Percentiles rank a stretch among this genome's conserved stretches.
Evolutionary conservation across 2,797 vertebrate species (phyloP).

Genomic region (Sebastes steindachneri): DNA sequence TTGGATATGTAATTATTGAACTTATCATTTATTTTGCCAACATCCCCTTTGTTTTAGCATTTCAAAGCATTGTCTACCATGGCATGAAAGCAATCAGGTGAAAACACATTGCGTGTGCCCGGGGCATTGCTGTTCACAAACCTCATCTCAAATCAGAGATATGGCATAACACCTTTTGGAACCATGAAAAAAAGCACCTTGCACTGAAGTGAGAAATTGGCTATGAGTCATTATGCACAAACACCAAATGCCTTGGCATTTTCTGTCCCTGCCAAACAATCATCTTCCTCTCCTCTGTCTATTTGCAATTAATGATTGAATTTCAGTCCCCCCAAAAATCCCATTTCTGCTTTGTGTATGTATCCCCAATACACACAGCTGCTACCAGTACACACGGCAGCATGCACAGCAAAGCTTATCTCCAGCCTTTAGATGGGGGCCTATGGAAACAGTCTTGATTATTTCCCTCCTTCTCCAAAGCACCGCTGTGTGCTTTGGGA

Average conservation of each 20-base stretch:
- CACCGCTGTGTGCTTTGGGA: constrained; percentile 86
- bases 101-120: constrained; percentile 70
- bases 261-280: constrained; percentile 78
- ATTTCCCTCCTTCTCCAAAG: constrained; percentile 83
- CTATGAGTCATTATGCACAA: constrained; percentile 82
- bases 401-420: constrained; percentile 82
- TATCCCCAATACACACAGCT: constrained; percentile 79
- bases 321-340: constrained; percentile 75
- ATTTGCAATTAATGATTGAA: constrained; percentile 85
- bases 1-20: constrained; percentile 32
- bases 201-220: constrained; percentile 80
- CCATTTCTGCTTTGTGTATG: constrained; percentile 80
- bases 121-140: constrained; percentile 65
- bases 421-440: constrained; percentile 82
- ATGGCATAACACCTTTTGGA: constrained; percentile 74
- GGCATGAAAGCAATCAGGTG: constrained; percentile 72
- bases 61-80: constrained; percentile 57
- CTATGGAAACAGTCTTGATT: constrained; percentile 85
- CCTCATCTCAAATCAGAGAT: constrained; percentile 75
- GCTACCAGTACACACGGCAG: constrained; percentile 75
- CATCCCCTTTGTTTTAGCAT: constrained; percentile 45
- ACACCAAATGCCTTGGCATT: constrained; percentile 79
- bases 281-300: constrained; percentile 80
- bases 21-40: constrained; percentile 32
- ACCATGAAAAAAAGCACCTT: constrained; percentile 77